Base-by-base conservation (phyloP, 2,113 vertebrate species). In the Rhinogobius similis region DNA sequence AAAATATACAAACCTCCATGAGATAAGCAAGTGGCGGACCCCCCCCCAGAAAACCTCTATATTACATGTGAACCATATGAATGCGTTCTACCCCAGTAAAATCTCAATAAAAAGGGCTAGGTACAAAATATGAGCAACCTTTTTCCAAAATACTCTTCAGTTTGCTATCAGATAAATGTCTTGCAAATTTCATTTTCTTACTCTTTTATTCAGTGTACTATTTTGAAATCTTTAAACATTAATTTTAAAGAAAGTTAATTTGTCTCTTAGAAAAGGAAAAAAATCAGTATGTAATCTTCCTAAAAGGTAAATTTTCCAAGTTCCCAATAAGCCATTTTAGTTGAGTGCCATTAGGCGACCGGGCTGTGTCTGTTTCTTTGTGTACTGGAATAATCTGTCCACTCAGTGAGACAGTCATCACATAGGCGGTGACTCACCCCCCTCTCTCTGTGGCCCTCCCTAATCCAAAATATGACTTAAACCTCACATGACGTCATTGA, bases 231-330 rank as follows among this genome's bases (percentile, higher is more conserved):
- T 29, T 29, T 27, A 67, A 74, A 72, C 74, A 23, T 24, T 23
- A 23, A 24, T 48, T 56, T 65, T 83, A 71, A 66, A 76, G 76
- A 65, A 65, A 76, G 62, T 29, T 46, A 64, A 67, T 81, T 84
- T 24, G 68, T 87, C 68, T 67, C 39, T 23, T 68, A 65, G 61
- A 61, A 52, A 68, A 44, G 23, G 65, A 46, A 64, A 67, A 67
- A 79, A 87, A 83, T 83, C 56, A 84, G 81, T 82, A 83, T 93
- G 92, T 91, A 91, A 93, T 93, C 91, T 91, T 83, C 82, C 81
- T 93, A 91, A 93, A 91, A 93, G 91, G 88, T 88, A 87, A 88
- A 85, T 91, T 90, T 90, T 91, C 76, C 82, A 48, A 86, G 68
- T 88, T 87, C 81, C 85, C 88, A 88, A 91, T 89, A 89, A 87